These are phyloP conservation scores for Rhabdornis inornatus DNA, from an alignment of 2,113 vertebrate species.

Conservation along the genomic window DNA sequence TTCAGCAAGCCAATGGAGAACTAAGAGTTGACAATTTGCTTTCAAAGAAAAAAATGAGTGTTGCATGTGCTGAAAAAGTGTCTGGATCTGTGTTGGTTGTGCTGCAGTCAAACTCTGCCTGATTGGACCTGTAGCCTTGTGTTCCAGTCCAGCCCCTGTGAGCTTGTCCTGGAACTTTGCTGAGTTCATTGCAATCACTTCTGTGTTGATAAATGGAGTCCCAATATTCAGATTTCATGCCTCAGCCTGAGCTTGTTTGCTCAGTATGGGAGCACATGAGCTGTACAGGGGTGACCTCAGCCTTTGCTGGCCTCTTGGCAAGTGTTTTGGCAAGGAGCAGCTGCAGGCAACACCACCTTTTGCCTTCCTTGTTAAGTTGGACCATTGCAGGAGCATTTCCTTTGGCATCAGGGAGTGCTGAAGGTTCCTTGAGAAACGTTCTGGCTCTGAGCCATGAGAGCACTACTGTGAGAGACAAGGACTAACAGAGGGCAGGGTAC, in stretches of 20 bases:
- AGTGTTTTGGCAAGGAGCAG: background rate
- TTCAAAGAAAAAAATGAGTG: background rate
- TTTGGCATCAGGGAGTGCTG: background rate
- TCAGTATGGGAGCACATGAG: accelerated
- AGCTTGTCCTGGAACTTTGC: background rate
- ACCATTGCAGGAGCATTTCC: background rate
- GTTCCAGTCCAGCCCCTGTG: background rate
- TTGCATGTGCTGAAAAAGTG: background rate
- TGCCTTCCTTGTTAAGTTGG: background rate
- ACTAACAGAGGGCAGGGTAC: background rate
- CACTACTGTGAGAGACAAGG: background rate
- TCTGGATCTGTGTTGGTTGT: background rate
- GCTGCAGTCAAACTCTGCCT: background rate
- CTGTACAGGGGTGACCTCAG: background rate
- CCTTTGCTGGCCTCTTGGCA: background rate
- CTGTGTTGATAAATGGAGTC: background rate
- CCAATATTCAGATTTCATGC: background rate
- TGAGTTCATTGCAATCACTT: background rate
- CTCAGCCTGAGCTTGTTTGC: background rate
- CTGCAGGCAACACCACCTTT: background rate
- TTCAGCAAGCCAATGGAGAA: background rate
- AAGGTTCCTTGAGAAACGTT: background rate
- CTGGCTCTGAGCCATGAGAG: background rate
- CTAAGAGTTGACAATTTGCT: background rate
- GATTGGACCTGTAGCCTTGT: background rate